A percentile compares a stretch with the other conserved stretches of the same genome.
Conservation (phyloP, 2,888 invertebrate species). For the Tachystola acroxantha region DNA sequence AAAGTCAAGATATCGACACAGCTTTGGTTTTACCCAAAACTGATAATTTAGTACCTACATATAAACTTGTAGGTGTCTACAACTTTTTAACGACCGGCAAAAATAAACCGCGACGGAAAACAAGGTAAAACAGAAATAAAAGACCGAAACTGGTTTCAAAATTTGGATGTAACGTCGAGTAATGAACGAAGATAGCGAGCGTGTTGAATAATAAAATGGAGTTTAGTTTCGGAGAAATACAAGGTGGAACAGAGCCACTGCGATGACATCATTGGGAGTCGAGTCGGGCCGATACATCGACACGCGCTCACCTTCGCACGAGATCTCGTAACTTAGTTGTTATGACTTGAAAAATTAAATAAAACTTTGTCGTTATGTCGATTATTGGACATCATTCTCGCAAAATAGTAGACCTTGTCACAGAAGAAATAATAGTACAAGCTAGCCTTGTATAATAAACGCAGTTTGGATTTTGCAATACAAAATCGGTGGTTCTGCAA, state of each 20-base stretch:
- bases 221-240: constrained; percentile 65
- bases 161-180: constrained; percentile 43
- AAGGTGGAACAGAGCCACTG: constrained; percentile 45
- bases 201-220: constrained; percentile 60
- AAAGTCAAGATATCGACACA: background rate
- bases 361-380: constrained; percentile 4
- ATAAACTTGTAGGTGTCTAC: background rate
- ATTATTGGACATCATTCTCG: constrained; percentile 1
- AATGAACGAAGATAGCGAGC: constrained; percentile 48
- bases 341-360: constrained; percentile 5
- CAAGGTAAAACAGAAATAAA: constrained; percentile 36
- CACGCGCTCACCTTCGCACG: constrained; percentile 56
- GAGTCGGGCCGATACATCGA: constrained; percentile 32
- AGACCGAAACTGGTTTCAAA: constrained; percentile 50
- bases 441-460: no score
- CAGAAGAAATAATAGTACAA: no score
- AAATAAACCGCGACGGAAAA: constrained; percentile 13
- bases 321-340: constrained; percentile 26
- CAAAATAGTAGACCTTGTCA: background rate
- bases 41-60: background rate
- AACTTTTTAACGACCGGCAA: background rate
- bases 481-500: no score
- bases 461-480: no score
- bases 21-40: background rate
- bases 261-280: constrained; percentile 59